These are phyloP conservation scores for Tachina grossa DNA, from an alignment of 2,888 invertebrate species.

Conservation along the genomic window DNA sequence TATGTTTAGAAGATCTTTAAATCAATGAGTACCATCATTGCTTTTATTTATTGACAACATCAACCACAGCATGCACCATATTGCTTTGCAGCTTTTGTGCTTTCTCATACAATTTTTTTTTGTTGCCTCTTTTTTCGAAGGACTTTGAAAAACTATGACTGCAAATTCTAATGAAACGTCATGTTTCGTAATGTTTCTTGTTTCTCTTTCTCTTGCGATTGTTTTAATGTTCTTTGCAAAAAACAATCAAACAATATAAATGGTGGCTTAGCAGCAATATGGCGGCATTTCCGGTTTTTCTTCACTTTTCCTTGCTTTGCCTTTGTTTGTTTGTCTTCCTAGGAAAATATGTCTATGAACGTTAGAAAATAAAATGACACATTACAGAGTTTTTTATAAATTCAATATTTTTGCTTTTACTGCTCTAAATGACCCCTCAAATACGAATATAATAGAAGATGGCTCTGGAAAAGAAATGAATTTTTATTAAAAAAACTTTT, in stretches of 20 bases:
- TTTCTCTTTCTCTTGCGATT: background rate
- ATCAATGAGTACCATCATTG: slow-evolving; percentile 7
- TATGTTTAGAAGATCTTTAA: slow-evolving; percentile 3
- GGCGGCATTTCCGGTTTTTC: slow-evolving; percentile 49
- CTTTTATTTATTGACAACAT: slow-evolving; percentile 56
- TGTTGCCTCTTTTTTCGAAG: background rate
- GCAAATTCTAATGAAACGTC: slow-evolving; percentile 63
- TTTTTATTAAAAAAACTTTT: slow-evolving; percentile 81
- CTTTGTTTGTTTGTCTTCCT: no score
- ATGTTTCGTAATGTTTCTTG: slow-evolving; percentile 41
- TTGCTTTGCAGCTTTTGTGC: slow-evolving; percentile 31
- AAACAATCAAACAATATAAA: slow-evolving; percentile 48
- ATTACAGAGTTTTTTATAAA: slow-evolving; percentile 47
- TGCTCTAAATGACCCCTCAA: slow-evolving; percentile 46
- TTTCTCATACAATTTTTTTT: background rate
- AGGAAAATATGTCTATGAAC: slow-evolving; percentile 55
- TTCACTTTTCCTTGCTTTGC: background rate
- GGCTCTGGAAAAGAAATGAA: slow-evolving; percentile 59
- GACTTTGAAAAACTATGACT: slow-evolving; percentile 57
- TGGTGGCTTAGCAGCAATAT: slow-evolving; percentile 57
- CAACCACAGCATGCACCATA: slow-evolving; percentile 58
- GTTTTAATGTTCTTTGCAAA: slow-evolving; percentile 30
- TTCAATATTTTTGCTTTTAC: slow-evolving; percentile 47
- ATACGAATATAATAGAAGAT: background rate
- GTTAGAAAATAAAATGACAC: slow-evolving; percentile 51